A percentile compares a stretch with the other conserved stretches of the same genome.
Conservation (phyloP, 2,113 vertebrate species). For the Xerus inauris region DNA sequence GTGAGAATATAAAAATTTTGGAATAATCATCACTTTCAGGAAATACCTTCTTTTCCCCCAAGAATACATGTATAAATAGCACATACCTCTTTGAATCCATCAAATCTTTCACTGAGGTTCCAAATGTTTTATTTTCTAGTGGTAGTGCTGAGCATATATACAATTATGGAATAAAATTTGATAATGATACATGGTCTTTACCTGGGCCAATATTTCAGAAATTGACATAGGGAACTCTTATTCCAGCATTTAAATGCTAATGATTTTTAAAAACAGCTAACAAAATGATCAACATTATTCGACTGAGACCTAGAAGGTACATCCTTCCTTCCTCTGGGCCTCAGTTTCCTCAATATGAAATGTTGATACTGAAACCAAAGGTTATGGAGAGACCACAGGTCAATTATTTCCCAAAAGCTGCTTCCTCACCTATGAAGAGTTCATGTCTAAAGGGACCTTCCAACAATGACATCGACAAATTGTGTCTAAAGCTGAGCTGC, state of each 20-base stretch:
- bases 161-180: neutral
- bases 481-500: neutral
- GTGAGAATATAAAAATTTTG: neutral
- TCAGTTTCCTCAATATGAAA: neutral
- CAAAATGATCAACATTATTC: neutral
- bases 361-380: neutral
- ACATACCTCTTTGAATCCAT: rapidly evolving
- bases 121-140: neutral
- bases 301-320: neutral
- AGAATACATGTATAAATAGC: neutral
- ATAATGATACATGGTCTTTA: neutral
- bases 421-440: neutral
- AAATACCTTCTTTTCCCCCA: neutral
- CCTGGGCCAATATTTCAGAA: neutral
- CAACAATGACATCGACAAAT: neutral
- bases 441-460: neutral
- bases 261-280: neutral
- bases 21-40: neutral
- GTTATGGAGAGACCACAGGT: neutral
- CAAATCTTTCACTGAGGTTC: neutral
- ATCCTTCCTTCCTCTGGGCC: too few relatives aligned
- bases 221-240: neutral
- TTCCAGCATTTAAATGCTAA: neutral
- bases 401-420: neutral
- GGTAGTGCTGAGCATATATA: neutral